Conservation (phyloP, 2,113 vertebrate genomes). For the Xenotilapia longispinis region DNA sequence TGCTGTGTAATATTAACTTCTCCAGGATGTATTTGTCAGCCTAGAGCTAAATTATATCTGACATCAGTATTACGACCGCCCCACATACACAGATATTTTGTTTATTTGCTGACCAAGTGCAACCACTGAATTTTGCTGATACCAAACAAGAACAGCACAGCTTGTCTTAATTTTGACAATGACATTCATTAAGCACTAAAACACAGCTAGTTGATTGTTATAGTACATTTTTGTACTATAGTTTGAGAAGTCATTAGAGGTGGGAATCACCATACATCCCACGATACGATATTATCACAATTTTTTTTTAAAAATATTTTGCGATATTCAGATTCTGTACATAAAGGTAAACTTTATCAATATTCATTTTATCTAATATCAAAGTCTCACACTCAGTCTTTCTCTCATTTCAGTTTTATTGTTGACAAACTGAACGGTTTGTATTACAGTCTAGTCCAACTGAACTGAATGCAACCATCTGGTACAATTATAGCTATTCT, state of each 20-base stretch:
- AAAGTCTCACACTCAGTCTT: no score
- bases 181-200: not conserved
- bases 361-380: no score
- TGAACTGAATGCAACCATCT: no score
- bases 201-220: not conserved
- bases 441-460: no score
- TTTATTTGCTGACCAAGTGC: not conserved
- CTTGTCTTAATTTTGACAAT: not conserved
- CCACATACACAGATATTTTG: not conserved
- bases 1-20: not conserved
- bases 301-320: no score
- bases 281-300: no score
- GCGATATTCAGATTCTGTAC: no score
- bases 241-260: not conserved
- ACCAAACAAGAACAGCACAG: conserved; percentile 2
- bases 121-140: conserved; percentile 3
- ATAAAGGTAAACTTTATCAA: no score
- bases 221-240: not conserved
- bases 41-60: conserved; percentile 4
- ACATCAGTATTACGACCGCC: not conserved
- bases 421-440: no score
- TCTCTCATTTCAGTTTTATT: no score
- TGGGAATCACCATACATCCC: no score
- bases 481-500: no score
- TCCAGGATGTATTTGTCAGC: not conserved